Conservation (phyloP, 2,113 vertebrate genomes). For the Elanoides forficatus region DNA sequence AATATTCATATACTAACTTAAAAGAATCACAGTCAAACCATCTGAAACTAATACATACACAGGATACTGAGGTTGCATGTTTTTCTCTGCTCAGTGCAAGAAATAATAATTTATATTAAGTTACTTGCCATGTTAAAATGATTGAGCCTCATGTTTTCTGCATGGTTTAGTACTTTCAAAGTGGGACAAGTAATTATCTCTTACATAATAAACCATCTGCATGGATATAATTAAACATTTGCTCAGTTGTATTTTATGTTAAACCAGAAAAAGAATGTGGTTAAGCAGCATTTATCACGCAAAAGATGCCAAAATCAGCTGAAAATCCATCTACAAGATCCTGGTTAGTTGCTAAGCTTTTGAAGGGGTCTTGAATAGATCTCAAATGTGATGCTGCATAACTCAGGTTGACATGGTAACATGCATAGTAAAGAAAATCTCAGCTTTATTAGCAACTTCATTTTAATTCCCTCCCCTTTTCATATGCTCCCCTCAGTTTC, state of each 20-base stretch:
- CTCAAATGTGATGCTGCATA: conserved; percentile 52
- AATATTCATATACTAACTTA: background rate
- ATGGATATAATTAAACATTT: conserved; percentile 65
- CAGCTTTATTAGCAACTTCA: conserved; percentile 51
- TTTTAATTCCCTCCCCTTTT: conserved; percentile 44
- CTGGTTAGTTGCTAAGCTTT: conserved; percentile 56
- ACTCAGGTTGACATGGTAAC: conserved; percentile 66
- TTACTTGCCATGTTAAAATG: conserved; percentile 13
- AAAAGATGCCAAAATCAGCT: conserved; percentile 60
- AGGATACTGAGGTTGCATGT: background rate
- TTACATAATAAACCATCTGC: conserved; percentile 72
- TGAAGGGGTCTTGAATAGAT: conserved; percentile 51
- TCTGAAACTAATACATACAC: background rate
- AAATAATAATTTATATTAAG: conserved; percentile 20
- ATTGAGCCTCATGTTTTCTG: conserved; percentile 34
- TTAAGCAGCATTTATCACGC: conserved; percentile 49
- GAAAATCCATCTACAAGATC: conserved; percentile 39
- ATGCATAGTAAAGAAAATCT: conserved; percentile 47
- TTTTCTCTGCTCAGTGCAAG: background rate
- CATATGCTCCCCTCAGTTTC: background rate
- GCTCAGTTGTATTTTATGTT: conserved; percentile 40
- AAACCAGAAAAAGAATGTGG: conserved; percentile 51
- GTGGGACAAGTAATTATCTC: conserved; percentile 58
- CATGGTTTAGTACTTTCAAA: conserved; percentile 45
- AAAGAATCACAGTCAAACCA: background rate